Conservation (phyloP, 1,140 invertebrate genomes). For the Pectinophora gossypiella region DNA sequence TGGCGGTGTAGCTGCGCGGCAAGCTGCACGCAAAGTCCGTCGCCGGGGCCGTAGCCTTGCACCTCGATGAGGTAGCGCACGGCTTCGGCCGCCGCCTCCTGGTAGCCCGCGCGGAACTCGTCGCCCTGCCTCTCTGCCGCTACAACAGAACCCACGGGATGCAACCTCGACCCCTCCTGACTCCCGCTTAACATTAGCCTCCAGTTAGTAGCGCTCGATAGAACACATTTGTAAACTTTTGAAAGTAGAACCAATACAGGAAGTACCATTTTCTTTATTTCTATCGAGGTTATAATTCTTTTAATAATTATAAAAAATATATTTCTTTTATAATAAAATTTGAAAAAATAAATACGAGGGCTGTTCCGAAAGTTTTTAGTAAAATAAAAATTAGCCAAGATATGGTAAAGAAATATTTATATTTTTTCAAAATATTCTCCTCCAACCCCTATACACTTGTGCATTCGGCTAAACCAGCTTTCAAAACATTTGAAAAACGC, state of each 20-base stretch:
- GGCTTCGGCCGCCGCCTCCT: conserved; percentile 92
- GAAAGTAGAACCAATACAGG: background rate
- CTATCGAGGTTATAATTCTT: too few relatives aligned
- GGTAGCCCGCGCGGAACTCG: conserved; percentile 87
- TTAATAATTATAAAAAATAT: too few relatives aligned
- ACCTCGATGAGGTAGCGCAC: conserved; percentile 93
- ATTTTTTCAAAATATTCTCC: too few relatives aligned
- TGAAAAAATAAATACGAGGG: too few relatives aligned
- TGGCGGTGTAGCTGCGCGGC: conserved; percentile 90
- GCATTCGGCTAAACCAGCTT: too few relatives aligned
- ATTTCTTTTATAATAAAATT: too few relatives aligned
- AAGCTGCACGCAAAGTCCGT: conserved; percentile 88
- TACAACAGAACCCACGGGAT: conserved; percentile 53
- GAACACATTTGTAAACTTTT: conserved; percentile 16
- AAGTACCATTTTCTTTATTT: too few relatives aligned
- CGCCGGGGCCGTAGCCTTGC: conserved; percentile 86
- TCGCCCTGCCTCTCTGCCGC: conserved; percentile 65
- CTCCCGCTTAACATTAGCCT: conserved; percentile 54
- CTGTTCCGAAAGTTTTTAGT: too few relatives aligned
- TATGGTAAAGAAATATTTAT: too few relatives aligned
- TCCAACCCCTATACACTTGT: too few relatives aligned
- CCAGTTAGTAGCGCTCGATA: conserved; percentile 23
- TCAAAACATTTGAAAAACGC: too few relatives aligned
- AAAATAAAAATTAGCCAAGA: too few relatives aligned
- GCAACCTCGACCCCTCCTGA: conserved; percentile 36